These are phyloP conservation scores for Amazona finschi DNA, from an alignment of 2,797 vertebrate species.

Conservation along the genomic window DNA sequence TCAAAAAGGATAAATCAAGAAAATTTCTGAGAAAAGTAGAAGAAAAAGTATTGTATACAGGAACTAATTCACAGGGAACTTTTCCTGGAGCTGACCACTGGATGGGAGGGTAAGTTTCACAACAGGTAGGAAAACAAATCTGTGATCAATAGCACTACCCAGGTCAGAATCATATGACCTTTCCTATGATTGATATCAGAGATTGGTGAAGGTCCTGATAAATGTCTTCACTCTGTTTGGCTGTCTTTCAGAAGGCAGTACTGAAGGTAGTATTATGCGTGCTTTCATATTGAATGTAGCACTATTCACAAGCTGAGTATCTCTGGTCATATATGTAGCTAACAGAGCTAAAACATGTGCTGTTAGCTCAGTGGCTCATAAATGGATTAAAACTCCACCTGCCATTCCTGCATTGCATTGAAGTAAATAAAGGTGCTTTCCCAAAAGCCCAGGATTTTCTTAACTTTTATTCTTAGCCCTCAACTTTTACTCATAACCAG, in stretches of 20 bases:
- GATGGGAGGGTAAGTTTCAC: not conserved
- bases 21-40: not conserved
- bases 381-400: not conserved
- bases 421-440: not conserved
- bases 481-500: not conserved
- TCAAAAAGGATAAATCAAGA: not conserved
- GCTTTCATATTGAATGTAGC: not conserved
- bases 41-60: not conserved
- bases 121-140: not conserved
- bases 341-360: constrained; percentile 11
- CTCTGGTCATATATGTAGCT: not conserved
- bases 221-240: not conserved
- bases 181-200: not conserved
- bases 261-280: not conserved
- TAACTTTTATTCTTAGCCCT: not conserved
- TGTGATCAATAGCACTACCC: not conserved
- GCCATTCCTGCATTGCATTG: not conserved
- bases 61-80: not conserved
- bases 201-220: not conserved
- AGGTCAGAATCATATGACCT: not conserved
- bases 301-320: not conserved
- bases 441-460: not conserved
- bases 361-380: not conserved
- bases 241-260: not conserved
- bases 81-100: not conserved